Base-by-base conservation (phyloP, 2,888 invertebrate species). In the Lysandra bellargus region DNA sequence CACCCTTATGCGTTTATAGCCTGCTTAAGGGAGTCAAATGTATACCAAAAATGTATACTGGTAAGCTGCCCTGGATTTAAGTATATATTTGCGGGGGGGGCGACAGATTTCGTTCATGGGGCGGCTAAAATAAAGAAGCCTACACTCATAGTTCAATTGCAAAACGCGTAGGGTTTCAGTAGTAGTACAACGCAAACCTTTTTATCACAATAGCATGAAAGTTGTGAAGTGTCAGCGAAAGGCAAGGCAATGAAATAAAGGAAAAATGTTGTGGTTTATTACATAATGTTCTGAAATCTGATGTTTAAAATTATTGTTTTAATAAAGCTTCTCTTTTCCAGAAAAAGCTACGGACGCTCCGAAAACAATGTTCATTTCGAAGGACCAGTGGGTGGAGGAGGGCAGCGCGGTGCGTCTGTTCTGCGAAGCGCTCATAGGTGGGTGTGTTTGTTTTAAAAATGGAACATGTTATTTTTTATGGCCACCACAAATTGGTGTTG, bases 391-490 rank as follows among this genome's bases (percentile, higher is more conserved):
- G 90, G 95, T 95, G 80, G 95, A 95, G 80, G 91, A 96, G 81
- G 97, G 96, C 9, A 95, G 95, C 80, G 90, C 94, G n/a, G 93
- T 96, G 57, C 94, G 97, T 79, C 92, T 97, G 78, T 97, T 96
- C 92, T 97, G 97, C 90, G 97, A 97, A 91, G 97, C 97, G 75
- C 97, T 97, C 86, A 96, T 97, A 80, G 97, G 97, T 95, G 94
- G 96, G 95, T 84, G 30, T 80, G 37, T 14, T 33, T 64, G 30
- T 64, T 30, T 37, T 17, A 37, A 69, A 69, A 69, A 69, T 33
- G 5, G 69, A 64, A 64, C 1, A 12, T 6, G 9, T 30, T 64
- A 40, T 40, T 33, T 33, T 69, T 37, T 37, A 14, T 4, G 33
- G 3, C 69, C 12, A 69, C 0, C 14, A 37, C 14, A 37, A 4